Base-by-base conservation (phyloP, 1,140 invertebrate genomes). In the Galendromus occidentalis region DNA sequence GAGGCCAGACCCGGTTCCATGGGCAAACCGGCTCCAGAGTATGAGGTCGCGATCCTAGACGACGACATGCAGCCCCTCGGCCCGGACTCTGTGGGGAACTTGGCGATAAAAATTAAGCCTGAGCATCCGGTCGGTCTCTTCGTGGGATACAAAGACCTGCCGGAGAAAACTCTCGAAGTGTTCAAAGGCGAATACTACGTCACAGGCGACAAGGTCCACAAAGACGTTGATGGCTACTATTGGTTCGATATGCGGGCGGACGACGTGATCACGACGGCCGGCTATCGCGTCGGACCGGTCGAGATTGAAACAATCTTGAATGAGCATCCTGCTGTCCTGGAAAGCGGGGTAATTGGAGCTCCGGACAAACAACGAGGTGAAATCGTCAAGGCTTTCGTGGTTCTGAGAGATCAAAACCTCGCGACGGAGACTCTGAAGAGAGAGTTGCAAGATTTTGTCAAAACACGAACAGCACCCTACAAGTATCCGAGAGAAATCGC, bases 311-410 rank as follows among this genome's bases (percentile, higher is more conserved):
- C 76, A 69, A 78, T 75, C 22, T 66, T 80, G 22, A 68, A 77
- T 39, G 74, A 77, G 66, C 79, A 80, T 70, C 75, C 76, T 14
- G 75, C 78, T 20, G 79, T 80, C 0, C 66, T 74, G 28, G 79
- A 80, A 69, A 76, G 76, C 33, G 79, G 78, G 20, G 79, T 78
- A n/a, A 77, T 79, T 1, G 75, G 77, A 63, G 76, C 75, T 69
- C 79, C 79, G 55, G 78, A 80, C 69, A n/a, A 66, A 18, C 51
- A 69, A 2, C 70, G 78, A 65, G 77, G 77, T 64, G 76, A 78
- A 71, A 73, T 80, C 30, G 78, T 80, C 1, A 80, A 80, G 70
- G 79, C 79, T 0, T 80, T 79, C 72, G 70, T 80, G 18, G 74
- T 75, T 1, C 69, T 79, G 39, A 74, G 71, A 0, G 66, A 74